Percentiles rank a stretch among this genome's conserved stretches.
Conservation (phyloP, 2,113 vertebrate species). For the Anseranas semipalmata region DNA sequence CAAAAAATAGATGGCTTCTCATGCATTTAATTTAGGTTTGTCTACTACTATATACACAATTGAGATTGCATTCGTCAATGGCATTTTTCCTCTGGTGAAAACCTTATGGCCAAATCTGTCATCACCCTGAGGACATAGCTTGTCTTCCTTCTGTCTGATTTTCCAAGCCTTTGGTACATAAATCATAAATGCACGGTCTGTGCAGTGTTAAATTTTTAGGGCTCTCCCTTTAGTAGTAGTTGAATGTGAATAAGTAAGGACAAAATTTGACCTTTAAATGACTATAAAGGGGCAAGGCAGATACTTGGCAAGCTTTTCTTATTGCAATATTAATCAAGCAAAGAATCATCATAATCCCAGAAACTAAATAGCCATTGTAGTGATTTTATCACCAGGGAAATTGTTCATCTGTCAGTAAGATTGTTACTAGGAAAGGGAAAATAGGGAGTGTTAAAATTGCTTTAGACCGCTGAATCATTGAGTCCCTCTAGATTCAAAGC, state of each 20-base stretch:
- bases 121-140: not conserved
- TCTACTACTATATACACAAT: not conserved
- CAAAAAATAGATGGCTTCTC: not conserved
- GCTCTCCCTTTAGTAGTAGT: not conserved
- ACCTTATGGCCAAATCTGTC: not conserved
- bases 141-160: not conserved
- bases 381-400: slow-evolving; percentile 79
- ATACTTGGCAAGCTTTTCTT: slow-evolving; percentile 65
- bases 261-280: slow-evolving; percentile 49
- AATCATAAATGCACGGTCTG: slow-evolving; percentile 34
- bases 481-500: slow-evolving; percentile 71
- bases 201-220: slow-evolving; percentile 52
- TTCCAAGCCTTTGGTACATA: not conserved
- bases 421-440: slow-evolving; percentile 70
- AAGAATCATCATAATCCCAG: slow-evolving; percentile 69
- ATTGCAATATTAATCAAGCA: slow-evolving; percentile 70
- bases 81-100: slow-evolving; percentile 3
- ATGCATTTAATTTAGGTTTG: not conserved
- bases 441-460: slow-evolving; percentile 72
- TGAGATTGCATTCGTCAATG: not conserved
- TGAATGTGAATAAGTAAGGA: not conserved
- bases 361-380: slow-evolving; percentile 72
- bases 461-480: slow-evolving; percentile 68
- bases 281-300: slow-evolving; percentile 42
- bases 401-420: slow-evolving; percentile 74